A percentile compares a stretch with the other conserved stretches of the same genome.
Evolutionary conservation across 2,888 invertebrate species (phyloP).

Genomic region (Thera britannica): DNA sequence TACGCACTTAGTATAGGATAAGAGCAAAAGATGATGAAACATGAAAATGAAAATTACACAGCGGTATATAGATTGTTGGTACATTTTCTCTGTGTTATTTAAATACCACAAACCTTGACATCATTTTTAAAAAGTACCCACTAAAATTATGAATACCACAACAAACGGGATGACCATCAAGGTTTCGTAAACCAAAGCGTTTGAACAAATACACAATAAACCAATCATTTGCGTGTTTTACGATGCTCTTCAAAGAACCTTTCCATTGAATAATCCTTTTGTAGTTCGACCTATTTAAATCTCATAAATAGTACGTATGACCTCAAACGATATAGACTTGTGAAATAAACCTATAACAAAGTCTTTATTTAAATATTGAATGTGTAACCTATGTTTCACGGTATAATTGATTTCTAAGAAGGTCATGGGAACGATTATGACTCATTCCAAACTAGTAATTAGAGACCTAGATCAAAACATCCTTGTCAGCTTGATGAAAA

Average conservation of each 20-base stretch:
- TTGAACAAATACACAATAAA: conserved; percentile 23
- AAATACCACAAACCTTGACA: conserved; percentile 20
- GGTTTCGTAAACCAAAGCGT: conserved; percentile 16
- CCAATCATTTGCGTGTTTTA: conserved; percentile 36
- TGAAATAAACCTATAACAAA: conserved; percentile 28
- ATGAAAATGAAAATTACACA: no score
- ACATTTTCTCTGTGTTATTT: conserved; percentile 3
- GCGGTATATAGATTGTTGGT: no score
- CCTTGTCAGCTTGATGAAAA: conserved; percentile 8
- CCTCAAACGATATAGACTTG: conserved; percentile 67
- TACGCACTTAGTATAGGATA: no score
- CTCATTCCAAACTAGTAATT: conserved; percentile 23
- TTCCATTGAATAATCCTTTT: conserved; percentile 61
- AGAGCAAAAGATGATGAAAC: no score
- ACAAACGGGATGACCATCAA: conserved; percentile 23
- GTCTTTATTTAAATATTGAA: neutral
- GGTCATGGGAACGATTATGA: conserved; percentile 20
- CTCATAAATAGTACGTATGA: conserved; percentile 63
- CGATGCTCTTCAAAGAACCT: conserved; percentile 47
- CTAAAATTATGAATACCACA: conserved; percentile 3
- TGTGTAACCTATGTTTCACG: neutral
- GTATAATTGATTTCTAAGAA: conserved; percentile 16
- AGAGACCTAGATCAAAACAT: conserved; percentile 27
- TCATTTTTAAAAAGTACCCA: neutral
- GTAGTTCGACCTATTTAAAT: conserved; percentile 70